Evolutionary conservation across 1,140 invertebrate species (phyloP).

Genomic region (Ruditapes philippinarum): DNA sequence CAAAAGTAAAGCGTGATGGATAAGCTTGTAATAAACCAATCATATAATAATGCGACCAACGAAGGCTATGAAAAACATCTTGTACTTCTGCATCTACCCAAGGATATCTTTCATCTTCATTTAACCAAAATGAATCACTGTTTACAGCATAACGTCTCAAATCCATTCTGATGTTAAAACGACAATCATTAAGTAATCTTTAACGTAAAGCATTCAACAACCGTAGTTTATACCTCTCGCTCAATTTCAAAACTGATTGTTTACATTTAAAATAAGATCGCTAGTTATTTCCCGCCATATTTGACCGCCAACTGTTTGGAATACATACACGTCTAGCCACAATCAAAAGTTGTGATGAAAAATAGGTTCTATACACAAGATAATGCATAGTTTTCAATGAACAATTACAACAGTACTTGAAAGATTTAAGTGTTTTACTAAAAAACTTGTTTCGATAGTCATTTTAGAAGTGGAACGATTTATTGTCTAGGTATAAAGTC

Average conservation of each 20-base stretch:
- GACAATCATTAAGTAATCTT: too few relatives aligned
- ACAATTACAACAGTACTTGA: neutral
- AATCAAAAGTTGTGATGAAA: neutral
- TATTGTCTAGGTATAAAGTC: constrained; percentile 5
- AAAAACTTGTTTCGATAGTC: neutral
- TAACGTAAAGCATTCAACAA: neutral
- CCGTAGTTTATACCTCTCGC: neutral
- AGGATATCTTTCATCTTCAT: too few relatives aligned
- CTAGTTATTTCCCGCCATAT: too few relatives aligned
- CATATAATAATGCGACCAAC: too few relatives aligned
- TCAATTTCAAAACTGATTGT: neutral
- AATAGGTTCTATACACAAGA: neutral
- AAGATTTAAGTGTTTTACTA: neutral
- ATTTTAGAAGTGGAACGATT: neutral
- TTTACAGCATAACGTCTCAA: too few relatives aligned
- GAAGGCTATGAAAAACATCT: too few relatives aligned
- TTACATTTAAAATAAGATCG: too few relatives aligned
- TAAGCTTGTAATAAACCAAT: neutral
- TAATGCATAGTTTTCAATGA: neutral
- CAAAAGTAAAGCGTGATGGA: neutral
- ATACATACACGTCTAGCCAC: neutral
- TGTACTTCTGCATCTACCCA: too few relatives aligned
- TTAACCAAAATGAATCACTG: too few relatives aligned
- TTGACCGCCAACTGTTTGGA: neutral
- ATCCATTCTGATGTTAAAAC: too few relatives aligned